Evolutionary conservation across 2,797 vertebrate genomes (phyloP), one percentile per base, ranked within the genome.

Genomic region (Florisuga fusca): DNA sequence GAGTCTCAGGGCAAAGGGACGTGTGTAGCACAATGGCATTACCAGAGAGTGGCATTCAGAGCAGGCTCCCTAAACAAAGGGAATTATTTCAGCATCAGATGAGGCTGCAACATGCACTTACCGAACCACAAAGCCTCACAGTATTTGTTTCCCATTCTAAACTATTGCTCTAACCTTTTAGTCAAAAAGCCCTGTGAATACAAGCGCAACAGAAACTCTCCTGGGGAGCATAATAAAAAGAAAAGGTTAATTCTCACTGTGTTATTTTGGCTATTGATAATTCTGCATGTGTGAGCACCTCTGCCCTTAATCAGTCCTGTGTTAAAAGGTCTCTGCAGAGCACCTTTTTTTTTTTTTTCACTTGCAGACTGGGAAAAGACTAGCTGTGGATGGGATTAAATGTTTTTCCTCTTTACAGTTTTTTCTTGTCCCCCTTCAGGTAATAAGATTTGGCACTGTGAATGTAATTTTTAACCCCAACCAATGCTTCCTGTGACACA

Each of bases 81-180:
- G 1, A 84, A 87, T 92, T 87, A 76, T 90, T 96, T 91, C 71
- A 73, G 64, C 55, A 57, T 22, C 31, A 67, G 53, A 57, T 67
- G 63, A 85, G 46, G 57, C 67, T 3, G 1, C 76, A 87, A 45
- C 36, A 14, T 54, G 17, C 57, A 57, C 69, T 90, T 23, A 84
- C 89, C 8, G 54, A 89, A 51, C 50, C 26, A n/a, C 41, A 83
- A 73, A 92, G 63, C 45, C 15, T 92, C 48, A 18, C 55, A 20
- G 58, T 79, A 27, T 90, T 84, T 84, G 14, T 84, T 94, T 88
- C 54, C 50, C 61, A 9, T 84, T 93, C 68, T 77, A 61, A 93
- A 87, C 50, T 87, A 74, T 21, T 77, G 14, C 41, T 93, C 61
- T 84, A 80, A 77, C 61, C 48, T 92, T 92, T 89, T 64, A 77